phyloP scores from a whole-genome alignment of 2,797 vertebrate genomes.

The Etheostoma nigrum region DNA sequence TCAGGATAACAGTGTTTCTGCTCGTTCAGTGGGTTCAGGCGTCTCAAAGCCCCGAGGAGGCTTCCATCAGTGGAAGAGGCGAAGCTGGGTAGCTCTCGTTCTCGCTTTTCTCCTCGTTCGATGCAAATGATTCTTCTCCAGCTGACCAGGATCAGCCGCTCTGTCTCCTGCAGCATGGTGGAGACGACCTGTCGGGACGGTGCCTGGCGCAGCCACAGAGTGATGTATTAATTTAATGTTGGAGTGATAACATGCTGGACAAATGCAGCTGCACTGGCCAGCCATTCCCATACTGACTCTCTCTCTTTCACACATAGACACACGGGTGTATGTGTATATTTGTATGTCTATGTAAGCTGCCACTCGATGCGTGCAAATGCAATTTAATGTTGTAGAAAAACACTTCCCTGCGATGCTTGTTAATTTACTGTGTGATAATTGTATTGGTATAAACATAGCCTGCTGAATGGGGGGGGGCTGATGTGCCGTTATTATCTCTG shows the following conservation, averaged over 20 bases:
- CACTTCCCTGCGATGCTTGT: constrained; percentile 50
- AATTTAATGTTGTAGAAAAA: constrained; percentile 46
- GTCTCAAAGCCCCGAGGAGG: constrained; percentile 58
- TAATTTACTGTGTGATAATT: constrained; percentile 72
- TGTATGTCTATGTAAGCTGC: background rate
- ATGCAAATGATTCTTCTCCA: constrained; percentile 72
- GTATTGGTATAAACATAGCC: constrained; percentile 57
- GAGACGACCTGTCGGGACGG: constrained; percentile 65
- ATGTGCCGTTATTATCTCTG: constrained; percentile 52
- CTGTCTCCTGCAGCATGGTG: constrained; percentile 59
- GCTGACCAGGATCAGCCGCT: constrained; percentile 55
- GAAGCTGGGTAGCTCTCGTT: constrained; percentile 60
- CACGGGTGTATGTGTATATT: no score
- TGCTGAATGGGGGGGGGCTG: constrained; percentile 55
- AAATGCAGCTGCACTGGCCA: constrained; percentile 9
- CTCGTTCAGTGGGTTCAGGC: constrained; percentile 51
- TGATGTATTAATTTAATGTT: constrained; percentile 75
- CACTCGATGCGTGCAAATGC: constrained; percentile 33
- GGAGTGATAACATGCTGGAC: constrained; percentile 59
- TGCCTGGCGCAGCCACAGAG: constrained; percentile 29
- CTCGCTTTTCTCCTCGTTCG: constrained; percentile 48
- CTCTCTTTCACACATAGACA: constrained; percentile 1
- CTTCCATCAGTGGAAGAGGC: constrained; percentile 54
- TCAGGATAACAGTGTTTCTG: constrained; percentile 56
- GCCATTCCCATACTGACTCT: background rate